Evolutionary conservation across 2,113 vertebrate genomes (phyloP).

Genomic region (Melanerpes aurifrons): DNA sequence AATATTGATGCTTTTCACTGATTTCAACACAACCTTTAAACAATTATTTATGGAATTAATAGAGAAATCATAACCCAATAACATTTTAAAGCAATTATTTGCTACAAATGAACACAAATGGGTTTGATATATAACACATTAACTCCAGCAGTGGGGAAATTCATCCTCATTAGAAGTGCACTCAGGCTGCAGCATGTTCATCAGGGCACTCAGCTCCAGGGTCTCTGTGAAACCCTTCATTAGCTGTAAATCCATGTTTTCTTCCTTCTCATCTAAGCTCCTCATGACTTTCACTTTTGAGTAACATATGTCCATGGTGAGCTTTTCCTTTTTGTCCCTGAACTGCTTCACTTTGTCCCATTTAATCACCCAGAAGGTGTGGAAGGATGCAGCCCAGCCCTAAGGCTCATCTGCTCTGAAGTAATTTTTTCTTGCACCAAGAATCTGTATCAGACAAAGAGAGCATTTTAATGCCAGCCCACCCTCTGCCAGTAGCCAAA

Average conservation of each 20-base stretch:
- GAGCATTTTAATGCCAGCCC: neutral
- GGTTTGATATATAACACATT: constrained; percentile 48
- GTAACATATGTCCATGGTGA: neutral
- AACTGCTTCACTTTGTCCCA: neutral
- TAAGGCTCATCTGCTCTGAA: neutral
- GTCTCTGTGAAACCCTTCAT: neutral
- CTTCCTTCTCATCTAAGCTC: neutral
- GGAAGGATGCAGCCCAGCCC: neutral
- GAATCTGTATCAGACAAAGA: neutral
- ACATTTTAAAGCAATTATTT: constrained; percentile 54
- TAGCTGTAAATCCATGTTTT: neutral
- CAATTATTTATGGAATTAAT: constrained; percentile 54
- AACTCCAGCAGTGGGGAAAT: constrained; percentile 42
- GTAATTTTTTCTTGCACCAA: neutral
- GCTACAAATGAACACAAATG: constrained; percentile 67
- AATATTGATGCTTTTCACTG: neutral
- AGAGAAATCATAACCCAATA: constrained; percentile 62
- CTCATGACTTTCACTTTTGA: neutral
- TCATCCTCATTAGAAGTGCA: constrained; percentile 48
- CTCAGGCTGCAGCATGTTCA: neutral
- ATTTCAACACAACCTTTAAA: neutral
- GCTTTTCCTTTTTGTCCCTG: neutral
- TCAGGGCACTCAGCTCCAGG: neutral
- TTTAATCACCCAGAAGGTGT: neutral
- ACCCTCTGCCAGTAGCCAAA: neutral